Conservation (phyloP, 2,797 vertebrate species). For the Mormyrops boulengeri region DNA sequence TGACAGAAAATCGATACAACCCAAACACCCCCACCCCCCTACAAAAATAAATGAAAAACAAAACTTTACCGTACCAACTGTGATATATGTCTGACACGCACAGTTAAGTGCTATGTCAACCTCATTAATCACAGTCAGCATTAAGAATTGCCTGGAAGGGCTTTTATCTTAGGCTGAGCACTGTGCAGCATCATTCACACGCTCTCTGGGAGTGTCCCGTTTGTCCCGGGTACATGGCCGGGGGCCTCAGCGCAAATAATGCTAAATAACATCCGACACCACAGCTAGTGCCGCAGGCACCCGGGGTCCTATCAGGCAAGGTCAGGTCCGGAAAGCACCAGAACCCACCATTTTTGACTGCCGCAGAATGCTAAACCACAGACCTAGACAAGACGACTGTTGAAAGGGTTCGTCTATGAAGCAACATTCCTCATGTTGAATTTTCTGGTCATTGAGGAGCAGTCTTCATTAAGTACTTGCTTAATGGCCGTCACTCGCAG, state of each 20-base stretch:
- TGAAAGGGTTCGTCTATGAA: neutral
- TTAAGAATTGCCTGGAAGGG: neutral
- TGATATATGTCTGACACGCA: neutral
- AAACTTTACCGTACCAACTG: neutral
- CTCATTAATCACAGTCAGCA: neutral
- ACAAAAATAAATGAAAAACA: constrained; percentile 1
- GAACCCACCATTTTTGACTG: neutral
- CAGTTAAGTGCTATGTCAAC: neutral
- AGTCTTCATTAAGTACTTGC: neutral
- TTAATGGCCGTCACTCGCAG: neutral
- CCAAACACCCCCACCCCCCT: neutral
- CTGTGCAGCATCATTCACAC: constrained; percentile 7
- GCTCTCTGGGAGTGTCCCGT: neutral
- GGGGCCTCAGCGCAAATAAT: neutral
- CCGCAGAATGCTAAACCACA: neutral
- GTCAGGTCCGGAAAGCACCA: neutral
- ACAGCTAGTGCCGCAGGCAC: neutral
- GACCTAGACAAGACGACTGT: neutral
- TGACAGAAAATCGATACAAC: constrained; percentile 3
- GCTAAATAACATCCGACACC: neutral
- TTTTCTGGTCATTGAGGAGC: neutral
- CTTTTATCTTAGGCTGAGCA: neutral
- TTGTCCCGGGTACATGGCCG: neutral
- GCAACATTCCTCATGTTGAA: neutral
- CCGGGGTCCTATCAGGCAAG: neutral